These are phyloP conservation scores for Anodontia alba DNA, from an alignment of 2,888 invertebrate species.

Conservation along the genomic window DNA sequence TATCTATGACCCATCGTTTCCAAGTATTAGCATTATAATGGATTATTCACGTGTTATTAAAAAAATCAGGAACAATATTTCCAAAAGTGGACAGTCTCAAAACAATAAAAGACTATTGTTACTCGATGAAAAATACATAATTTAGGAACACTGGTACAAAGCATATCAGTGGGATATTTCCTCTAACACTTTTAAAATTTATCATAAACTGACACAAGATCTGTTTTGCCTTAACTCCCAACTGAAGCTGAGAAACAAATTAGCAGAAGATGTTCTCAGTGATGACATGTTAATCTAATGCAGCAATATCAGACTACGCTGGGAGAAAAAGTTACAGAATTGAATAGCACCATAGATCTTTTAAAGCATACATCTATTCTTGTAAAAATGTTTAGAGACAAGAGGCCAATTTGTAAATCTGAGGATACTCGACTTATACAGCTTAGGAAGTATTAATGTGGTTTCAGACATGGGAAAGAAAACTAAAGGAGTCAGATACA, in stretches of 20 bases:
- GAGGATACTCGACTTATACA: slow-evolving; percentile 36
- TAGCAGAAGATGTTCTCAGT: slow-evolving; percentile 53
- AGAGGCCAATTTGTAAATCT: slow-evolving; percentile 30
- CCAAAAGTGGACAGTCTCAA: slow-evolving; percentile 48
- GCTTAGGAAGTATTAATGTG: slow-evolving; percentile 26
- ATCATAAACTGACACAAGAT: slow-evolving; percentile 47
- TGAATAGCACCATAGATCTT: slow-evolving; percentile 41
- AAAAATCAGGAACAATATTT: slow-evolving; percentile 52
- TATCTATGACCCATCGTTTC: slow-evolving; percentile 18
- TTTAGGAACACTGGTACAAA: slow-evolving; percentile 50
- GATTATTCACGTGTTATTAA: slow-evolving; percentile 50
- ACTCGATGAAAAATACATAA: slow-evolving; percentile 22
- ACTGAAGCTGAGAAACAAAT: slow-evolving; percentile 58
- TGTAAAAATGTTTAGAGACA: slow-evolving; percentile 34
- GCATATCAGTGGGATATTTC: slow-evolving; percentile 52
- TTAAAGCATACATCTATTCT: slow-evolving; percentile 32
- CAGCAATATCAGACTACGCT: slow-evolving; percentile 33
- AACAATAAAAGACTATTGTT: slow-evolving; percentile 21
- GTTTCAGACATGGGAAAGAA: slow-evolving; percentile 46
- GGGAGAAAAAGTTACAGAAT: slow-evolving; percentile 24
- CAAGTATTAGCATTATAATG: slow-evolving; percentile 33
- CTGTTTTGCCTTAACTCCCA: slow-evolving; percentile 48
- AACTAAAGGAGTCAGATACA: background rate
- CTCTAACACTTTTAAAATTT: slow-evolving; percentile 37
- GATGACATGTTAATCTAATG: slow-evolving; percentile 56